Base-by-base conservation (phyloP, 2,888 invertebrate species). In the Oxystoma pomonae region DNA sequence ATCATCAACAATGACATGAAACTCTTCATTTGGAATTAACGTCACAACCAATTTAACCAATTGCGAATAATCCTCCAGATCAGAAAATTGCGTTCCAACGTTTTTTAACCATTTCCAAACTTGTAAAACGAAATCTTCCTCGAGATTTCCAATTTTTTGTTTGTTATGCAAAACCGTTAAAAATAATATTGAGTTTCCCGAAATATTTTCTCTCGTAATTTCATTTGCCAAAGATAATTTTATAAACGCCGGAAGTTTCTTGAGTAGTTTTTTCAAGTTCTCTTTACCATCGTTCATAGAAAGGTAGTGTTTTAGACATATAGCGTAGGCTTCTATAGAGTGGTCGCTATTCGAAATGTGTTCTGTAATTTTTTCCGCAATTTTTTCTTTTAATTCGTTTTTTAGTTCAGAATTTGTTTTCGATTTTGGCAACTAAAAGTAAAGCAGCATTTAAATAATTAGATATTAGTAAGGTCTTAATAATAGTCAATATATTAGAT, bases 11-110 rank as follows among this genome's bases (percentile, higher is more conserved):
- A 78, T 67, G 12, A 59, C 59, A 20, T 63, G 35, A 67, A 78
- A 80, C 49, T 76, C 63, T 20, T 78, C 76, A 61, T 73, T 74
- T 2, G 76, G 68, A 35, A 78, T 73, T 57, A 73, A 71, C 60
- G 74, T 74, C 50, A 76, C 71, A 55, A 78, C 73, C 56, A 77
- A 66, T 12, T 70, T 67, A 12, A 77, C 65, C 50, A 79, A 64
- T 65, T 75, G 75, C 1, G 75, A 70, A 69, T 72, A 76, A 21
- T 78, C 74, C 3, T 76, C 74, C 20, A 61, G 57, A 55, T 68
- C 59, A 22, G 12, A 52, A 55, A 61, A 61, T 57, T 60, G 62
- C n/a, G 53, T 55, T 7, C 21, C 61, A 22, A 68, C 65, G 9
- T 60, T 62, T 66, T 71, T 70, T 21, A 68, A 70, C n/a, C 63